A percentile compares a stretch with the other conserved stretches of the same genome.
Evolutionary conservation across 2,113 vertebrate genomes (phyloP).

Genomic region (Melierax canorus): DNA sequence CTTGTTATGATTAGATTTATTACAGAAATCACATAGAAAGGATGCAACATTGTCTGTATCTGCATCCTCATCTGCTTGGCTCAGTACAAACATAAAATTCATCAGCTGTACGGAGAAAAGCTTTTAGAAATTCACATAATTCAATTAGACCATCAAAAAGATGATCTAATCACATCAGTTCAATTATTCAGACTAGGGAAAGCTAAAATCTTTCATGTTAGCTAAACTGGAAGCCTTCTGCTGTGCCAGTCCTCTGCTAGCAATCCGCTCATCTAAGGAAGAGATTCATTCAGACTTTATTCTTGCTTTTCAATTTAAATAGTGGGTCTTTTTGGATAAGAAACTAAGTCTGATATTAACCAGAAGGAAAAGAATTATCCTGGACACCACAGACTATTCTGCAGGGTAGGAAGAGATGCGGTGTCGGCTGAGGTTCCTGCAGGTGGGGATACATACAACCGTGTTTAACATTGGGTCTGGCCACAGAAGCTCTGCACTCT

Average conservation of each 20-base stretch:
- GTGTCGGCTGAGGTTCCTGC: not conserved
- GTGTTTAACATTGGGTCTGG: fast-evolving
- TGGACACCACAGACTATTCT: not conserved
- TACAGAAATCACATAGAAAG: not conserved
- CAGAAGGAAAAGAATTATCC: not conserved
- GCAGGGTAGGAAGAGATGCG: not conserved
- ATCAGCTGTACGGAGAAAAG: not conserved
- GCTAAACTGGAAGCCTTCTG: not conserved
- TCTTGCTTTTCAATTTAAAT: not conserved
- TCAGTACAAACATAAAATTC: not conserved
- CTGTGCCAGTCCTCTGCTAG: not conserved
- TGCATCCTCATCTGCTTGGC: not conserved
- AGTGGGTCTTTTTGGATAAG: not conserved
- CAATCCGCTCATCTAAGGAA: not conserved
- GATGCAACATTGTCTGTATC: not conserved
- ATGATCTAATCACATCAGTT: slow-evolving; percentile 18
- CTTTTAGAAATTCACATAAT: slow-evolving; percentile 2
- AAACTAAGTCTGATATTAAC: not conserved
- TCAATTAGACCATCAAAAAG: slow-evolving; percentile 37
- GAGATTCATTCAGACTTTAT: not conserved
- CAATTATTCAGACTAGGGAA: not conserved
- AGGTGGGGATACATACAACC: not conserved
- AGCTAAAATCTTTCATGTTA: not conserved
- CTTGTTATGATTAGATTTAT: not conserved
- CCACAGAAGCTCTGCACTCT: not conserved